Conservation (phyloP, 2,113 vertebrate species). For the Trogon surrucura region DNA sequence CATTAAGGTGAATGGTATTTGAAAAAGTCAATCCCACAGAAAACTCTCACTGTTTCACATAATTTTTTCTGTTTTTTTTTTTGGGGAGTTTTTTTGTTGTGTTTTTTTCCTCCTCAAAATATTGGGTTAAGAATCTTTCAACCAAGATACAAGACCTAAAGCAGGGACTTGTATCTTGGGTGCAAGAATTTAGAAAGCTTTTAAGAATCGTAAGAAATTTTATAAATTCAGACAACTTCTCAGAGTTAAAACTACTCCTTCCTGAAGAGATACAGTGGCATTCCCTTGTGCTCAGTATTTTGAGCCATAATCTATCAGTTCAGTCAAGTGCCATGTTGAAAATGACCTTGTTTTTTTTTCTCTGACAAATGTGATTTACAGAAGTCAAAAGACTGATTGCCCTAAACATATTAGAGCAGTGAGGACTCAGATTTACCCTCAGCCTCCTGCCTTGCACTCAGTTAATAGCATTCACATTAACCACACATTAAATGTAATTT, state of each 20-base stretch:
- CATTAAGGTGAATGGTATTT: background rate
- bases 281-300: background rate
- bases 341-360: background rate
- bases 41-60: background rate
- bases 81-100: background rate
- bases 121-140: background rate
- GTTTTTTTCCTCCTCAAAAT: background rate
- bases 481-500: background rate
- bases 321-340: background rate
- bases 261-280: background rate
- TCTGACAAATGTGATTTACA: conserved; percentile 35
- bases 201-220: background rate
- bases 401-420: conserved; percentile 21
- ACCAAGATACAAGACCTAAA: background rate
- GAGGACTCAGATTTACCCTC: conserved; percentile 2
- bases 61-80: background rate
- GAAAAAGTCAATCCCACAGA: background rate
- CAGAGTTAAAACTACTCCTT: background rate
- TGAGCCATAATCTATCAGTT: background rate
- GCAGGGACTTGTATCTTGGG: background rate
- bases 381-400: conserved; percentile 41
- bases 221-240: background rate
- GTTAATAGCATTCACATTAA: conserved; percentile 36
- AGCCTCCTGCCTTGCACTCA: conserved; percentile 4
- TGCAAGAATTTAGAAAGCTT: background rate